Conservation (phyloP, 1,140 invertebrate genomes). For the Thalassaphorura encarpata region DNA sequence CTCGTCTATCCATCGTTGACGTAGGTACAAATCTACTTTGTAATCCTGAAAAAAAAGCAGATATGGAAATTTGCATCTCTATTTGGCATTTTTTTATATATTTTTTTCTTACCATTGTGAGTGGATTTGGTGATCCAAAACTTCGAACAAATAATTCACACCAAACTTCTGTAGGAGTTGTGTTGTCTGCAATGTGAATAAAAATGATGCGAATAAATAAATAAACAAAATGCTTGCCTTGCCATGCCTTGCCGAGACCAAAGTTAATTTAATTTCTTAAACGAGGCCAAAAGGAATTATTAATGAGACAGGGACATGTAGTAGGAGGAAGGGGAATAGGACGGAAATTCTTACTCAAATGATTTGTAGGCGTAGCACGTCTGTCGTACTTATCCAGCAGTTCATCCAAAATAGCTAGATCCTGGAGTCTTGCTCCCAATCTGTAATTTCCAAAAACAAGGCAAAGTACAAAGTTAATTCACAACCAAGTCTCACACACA, state of each 20-base stretch:
- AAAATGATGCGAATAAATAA: not conserved
- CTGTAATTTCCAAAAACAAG: not conserved
- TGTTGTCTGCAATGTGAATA: constrained; percentile 17
- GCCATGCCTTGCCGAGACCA: no score
- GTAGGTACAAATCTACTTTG: constrained; percentile 39
- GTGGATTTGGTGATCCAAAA: constrained; percentile 46
- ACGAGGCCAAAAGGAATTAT: no score
- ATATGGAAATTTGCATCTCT: not conserved
- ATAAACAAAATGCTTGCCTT: not conserved
- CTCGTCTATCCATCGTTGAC: constrained; percentile 47
- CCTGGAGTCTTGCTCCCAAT: constrained; percentile 12
- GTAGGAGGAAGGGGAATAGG: no score
- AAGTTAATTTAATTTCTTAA: no score
- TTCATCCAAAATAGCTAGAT: constrained; percentile 36
- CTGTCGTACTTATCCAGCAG: constrained; percentile 37
- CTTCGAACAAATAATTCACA: constrained; percentile 45
- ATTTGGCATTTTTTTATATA: no score
- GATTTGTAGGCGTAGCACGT: constrained; percentile 38
- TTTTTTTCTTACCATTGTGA: constrained; percentile 41
- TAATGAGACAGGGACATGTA: no score
- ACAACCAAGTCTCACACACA: no score
- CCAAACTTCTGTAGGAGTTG: constrained; percentile 38
- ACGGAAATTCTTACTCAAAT: constrained; percentile 37
- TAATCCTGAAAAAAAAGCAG: constrained; percentile 16
- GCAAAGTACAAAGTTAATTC: no score